phyloP scores from a whole-genome alignment of 2,888 invertebrate species.

The Junonia oenone region DNA sequence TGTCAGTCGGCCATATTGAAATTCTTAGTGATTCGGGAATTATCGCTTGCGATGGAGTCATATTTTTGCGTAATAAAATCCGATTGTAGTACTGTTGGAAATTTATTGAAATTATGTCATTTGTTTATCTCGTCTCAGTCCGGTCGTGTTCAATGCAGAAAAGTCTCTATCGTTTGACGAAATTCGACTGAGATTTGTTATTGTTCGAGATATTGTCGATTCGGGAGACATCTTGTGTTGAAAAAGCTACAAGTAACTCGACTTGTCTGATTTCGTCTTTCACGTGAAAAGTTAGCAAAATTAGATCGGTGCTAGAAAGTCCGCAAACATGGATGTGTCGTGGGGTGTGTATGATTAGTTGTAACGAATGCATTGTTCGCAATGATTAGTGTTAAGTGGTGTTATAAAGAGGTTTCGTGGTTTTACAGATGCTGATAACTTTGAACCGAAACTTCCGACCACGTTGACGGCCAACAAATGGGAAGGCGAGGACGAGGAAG shows the following conservation, averaged over 20 bases:
- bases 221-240: conserved; percentile 79
- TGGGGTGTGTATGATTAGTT: conserved; percentile 79
- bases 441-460: conserved; percentile 83
- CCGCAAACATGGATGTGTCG: conserved; percentile 83
- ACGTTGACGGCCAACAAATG: conserved; percentile 85
- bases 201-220: conserved; percentile 65
- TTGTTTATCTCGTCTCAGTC: conserved; percentile 67
- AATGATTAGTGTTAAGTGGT: conserved; percentile 19
- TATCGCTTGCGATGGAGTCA: conserved; percentile 79
- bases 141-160: conserved; percentile 69
- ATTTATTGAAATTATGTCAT: conserved; percentile 76
- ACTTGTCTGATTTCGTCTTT: conserved; percentile 64
- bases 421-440: conserved; percentile 85
- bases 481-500: conserved; percentile 94
- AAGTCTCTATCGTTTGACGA: conserved; percentile 74
- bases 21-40: conserved; percentile 66
- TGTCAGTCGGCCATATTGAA: conserved; percentile 59
- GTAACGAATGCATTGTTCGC: conserved; percentile 25
- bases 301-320: conserved; percentile 63
- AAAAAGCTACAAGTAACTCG: conserved; percentile 62
- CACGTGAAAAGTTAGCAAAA: conserved; percentile 66
- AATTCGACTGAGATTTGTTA: conserved; percentile 60
- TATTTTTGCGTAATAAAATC: conserved; percentile 73
- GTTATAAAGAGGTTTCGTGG: conserved; percentile 43
- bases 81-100: conserved; percentile 68